Conservation (phyloP, 2,113 vertebrate species). For the Daubentonia madagascariensis region DNA sequence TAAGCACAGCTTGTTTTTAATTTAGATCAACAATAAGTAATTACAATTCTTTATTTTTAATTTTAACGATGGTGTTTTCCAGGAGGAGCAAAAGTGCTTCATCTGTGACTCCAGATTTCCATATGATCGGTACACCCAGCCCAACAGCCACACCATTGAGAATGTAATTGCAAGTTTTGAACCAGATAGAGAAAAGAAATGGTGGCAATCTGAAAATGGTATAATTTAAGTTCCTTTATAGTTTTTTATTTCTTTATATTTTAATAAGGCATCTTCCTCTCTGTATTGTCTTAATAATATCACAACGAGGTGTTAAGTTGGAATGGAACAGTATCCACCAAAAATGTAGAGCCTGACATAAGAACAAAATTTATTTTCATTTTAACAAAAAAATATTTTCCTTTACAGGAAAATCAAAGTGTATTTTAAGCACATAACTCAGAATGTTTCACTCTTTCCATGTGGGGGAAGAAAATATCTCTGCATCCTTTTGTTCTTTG, state of each 20-base stretch:
- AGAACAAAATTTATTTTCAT: constrained; percentile 3
- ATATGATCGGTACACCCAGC: constrained; percentile 82
- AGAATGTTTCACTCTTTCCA: constrained; percentile 11
- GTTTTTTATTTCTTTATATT: background rate
- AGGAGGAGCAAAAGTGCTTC: constrained; percentile 92
- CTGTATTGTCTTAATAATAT: background rate
- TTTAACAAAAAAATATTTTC: constrained; percentile 2
- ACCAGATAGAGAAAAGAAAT: constrained; percentile 86
- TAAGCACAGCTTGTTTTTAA: constrained; percentile 63
- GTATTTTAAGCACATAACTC: constrained; percentile 30
- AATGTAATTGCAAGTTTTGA: constrained; percentile 90
- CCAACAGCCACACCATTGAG: constrained; percentile 88
- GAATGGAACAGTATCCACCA: background rate
- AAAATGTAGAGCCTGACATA: background rate
- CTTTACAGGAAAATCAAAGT: constrained; percentile 12
- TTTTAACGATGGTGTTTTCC: constrained; percentile 55
- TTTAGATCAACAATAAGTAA: constrained; percentile 62
- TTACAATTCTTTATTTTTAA: constrained; percentile 44
- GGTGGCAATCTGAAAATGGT: constrained; percentile 96
- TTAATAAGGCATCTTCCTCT: background rate
- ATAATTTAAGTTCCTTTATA: constrained; percentile 15
- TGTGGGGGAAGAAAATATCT: background rate
- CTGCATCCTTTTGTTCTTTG: background rate
- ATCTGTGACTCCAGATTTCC: constrained; percentile 89
- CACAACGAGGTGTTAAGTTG: background rate